phyloP scores from a whole-genome alignment of 2,113 vertebrate genomes.

The Tragelaphus imberbis region DNA sequence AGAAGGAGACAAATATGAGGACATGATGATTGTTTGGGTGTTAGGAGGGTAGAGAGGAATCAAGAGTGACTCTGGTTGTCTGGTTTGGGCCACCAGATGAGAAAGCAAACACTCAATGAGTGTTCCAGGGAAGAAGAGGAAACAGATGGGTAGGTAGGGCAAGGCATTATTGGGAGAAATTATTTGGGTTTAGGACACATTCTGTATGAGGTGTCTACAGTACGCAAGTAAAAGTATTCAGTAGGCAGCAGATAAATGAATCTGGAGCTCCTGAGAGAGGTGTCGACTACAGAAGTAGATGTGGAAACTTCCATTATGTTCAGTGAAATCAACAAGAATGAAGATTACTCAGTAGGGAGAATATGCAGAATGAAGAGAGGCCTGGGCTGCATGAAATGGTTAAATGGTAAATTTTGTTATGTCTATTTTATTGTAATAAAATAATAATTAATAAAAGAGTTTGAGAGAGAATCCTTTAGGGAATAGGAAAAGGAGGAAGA shows the following conservation, averaged over 20 bases:
- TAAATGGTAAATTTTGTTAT: neutral
- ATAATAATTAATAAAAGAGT: neutral
- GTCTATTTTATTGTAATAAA: neutral
- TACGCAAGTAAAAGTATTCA: neutral
- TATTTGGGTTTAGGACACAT: neutral
- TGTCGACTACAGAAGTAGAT: neutral
- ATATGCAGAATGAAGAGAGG: neutral
- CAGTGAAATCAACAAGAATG: neutral
- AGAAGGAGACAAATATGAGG: neutral
- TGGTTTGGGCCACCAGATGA: neutral
- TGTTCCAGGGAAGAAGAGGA: neutral
- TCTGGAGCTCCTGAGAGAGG: neutral
- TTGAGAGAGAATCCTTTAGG: neutral
- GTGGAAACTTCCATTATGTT: neutral
- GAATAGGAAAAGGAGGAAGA: neutral
- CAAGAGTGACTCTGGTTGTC: neutral
- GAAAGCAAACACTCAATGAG: neutral
- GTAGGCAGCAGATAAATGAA: neutral
- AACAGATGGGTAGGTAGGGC: too few relatives aligned
- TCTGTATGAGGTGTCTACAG: neutral
- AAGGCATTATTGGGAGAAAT: neutral
- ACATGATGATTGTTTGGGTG: too few relatives aligned
- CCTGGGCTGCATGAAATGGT: neutral
- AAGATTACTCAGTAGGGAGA: neutral
- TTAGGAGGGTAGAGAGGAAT: neutral